A percentile compares a stretch with the other conserved stretches of the same genome.
Evolutionary conservation across 2,113 vertebrate genomes (phyloP).

Genomic region (Neolamprologus sp.): DNA sequence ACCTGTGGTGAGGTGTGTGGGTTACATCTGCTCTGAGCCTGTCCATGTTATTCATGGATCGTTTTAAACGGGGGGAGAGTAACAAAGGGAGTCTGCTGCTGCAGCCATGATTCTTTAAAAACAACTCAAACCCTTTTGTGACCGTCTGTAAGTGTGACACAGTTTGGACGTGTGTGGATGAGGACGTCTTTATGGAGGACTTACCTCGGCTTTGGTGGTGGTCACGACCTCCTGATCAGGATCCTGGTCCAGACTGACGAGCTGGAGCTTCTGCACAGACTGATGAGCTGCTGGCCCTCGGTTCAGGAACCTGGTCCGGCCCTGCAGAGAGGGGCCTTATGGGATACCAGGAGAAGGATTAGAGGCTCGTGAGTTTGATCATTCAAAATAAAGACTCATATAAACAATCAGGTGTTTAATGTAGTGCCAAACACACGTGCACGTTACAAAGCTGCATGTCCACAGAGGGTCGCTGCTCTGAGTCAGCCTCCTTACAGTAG

Average conservation of each 20-base stretch:
- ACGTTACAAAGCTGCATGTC: background rate
- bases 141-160: background rate
- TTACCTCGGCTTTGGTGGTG: constrained; percentile 46
- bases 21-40: background rate
- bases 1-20: background rate
- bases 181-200: background rate
- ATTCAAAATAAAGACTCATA: background rate
- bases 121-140: background rate
- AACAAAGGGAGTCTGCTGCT: background rate
- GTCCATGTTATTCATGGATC: background rate
- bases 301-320: constrained; percentile 34
- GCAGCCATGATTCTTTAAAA: background rate
- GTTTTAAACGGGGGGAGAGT: background rate
- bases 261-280: background rate
- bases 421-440: background rate
- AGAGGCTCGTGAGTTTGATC: background rate
- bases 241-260: constrained; percentile 23
- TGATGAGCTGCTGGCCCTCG: background rate
- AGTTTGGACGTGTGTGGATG: background rate
- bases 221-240: constrained; percentile 43
- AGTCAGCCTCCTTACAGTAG: background rate
- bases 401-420: background rate
- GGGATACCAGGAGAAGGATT: background rate
- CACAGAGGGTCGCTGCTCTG: background rate
- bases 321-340: constrained; percentile 2